phyloP scores from a whole-genome alignment of 2,888 invertebrate species.

The Aleiodes alternator region DNA sequence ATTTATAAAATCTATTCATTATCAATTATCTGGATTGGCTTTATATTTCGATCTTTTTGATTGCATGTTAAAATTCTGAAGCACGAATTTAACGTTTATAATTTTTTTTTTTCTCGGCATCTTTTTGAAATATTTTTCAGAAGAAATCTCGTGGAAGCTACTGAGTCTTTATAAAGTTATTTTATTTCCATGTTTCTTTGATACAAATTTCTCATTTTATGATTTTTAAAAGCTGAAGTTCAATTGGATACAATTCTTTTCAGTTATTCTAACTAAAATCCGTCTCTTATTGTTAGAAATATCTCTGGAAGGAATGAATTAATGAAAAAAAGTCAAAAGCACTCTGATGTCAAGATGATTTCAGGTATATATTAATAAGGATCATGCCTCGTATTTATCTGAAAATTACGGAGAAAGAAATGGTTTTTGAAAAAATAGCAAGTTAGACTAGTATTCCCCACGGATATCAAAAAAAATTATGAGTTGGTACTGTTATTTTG shows the following conservation, averaged over 20 bases:
- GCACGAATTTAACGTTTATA: slow-evolving; percentile 33
- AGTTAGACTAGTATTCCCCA: too few relatives aligned
- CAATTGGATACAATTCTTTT: slow-evolving; percentile 1
- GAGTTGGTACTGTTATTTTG: too few relatives aligned
- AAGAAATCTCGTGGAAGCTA: slow-evolving; percentile 39
- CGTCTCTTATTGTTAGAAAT: too few relatives aligned
- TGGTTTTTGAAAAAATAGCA: too few relatives aligned
- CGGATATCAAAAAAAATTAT: too few relatives aligned
- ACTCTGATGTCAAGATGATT: too few relatives aligned
- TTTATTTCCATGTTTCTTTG: slow-evolving; percentile 10
- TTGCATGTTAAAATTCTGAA: slow-evolving; percentile 34
- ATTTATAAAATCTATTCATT: slow-evolving; percentile 27
- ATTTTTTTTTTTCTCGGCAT: slow-evolving; percentile 8
- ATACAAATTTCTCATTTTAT: slow-evolving; percentile 22
- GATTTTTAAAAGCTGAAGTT: slow-evolving; percentile 8
- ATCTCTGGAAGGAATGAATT: too few relatives aligned
- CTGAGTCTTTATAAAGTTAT: not conserved
- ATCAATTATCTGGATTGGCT: not conserved
- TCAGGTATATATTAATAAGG: too few relatives aligned
- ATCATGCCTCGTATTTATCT: too few relatives aligned
- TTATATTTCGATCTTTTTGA: slow-evolving; percentile 2
- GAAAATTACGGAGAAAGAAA: too few relatives aligned
- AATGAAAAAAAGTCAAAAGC: too few relatives aligned
- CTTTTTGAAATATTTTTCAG: not conserved
- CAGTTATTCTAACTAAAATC: slow-evolving; percentile 7